These are phyloP conservation scores for Aphrophora alni DNA, from an alignment of 2,888 invertebrate species.

Conservation along the genomic window DNA sequence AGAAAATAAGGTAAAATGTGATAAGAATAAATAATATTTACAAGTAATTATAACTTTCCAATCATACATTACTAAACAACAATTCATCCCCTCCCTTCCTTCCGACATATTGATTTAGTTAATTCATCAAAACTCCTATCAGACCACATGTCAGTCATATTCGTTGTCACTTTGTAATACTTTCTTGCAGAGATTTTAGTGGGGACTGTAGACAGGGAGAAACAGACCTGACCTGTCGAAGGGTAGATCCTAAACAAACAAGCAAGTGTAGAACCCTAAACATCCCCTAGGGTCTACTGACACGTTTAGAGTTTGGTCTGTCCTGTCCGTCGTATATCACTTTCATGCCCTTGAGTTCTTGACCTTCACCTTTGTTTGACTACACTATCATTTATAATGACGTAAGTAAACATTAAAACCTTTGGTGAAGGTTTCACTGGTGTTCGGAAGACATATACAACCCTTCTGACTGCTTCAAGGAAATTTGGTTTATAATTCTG, in stretches of 20 bases:
- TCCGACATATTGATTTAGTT: too few species aligned
- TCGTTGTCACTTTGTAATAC: not conserved
- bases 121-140: too few species aligned
- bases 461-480: not conserved
- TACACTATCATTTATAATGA: not conserved
- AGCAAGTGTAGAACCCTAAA: not conserved
- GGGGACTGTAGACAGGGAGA: not conserved
- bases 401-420: not conserved
- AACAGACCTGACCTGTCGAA: not conserved
- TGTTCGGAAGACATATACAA: not conserved
- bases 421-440: not conserved
- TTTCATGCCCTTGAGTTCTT: not conserved
- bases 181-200: not conserved
- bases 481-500: too few species aligned
- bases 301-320: not conserved
- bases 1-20: too few species aligned
- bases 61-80: too few species aligned
- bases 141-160: not conserved
- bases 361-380: not conserved
- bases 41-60: too few species aligned
- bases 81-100: too few species aligned
- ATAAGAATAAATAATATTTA: too few species aligned
- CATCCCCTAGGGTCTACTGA: not conserved
- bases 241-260: not conserved
- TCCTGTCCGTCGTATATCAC: not conserved